Evolutionary conservation across 2,797 vertebrate species (phyloP).

Genomic region (Poeciliopsis presidionis): DNA sequence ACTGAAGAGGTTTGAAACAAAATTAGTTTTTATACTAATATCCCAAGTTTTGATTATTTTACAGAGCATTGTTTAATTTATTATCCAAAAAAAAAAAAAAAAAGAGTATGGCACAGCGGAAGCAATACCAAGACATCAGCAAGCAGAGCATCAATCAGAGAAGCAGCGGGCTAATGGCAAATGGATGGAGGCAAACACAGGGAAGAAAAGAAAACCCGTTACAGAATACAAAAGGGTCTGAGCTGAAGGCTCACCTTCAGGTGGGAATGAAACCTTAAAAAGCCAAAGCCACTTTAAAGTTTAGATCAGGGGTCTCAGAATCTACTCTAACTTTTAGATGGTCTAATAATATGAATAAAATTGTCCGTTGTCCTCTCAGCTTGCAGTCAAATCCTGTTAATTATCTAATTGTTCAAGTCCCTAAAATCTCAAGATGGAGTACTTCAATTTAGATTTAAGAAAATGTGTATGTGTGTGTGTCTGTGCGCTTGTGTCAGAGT

Average conservation of each 20-base stretch:
- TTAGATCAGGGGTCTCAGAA: not conserved
- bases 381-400: not conserved
- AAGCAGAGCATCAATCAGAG: not conserved
- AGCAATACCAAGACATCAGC: not conserved
- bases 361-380: not conserved
- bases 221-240: not conserved
- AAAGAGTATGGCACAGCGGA: not conserved
- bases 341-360: not conserved
- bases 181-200: not conserved
- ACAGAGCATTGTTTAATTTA: not conserved
- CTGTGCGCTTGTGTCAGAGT: not conserved
- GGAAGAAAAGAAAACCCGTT: not conserved
- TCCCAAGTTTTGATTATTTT: not conserved
- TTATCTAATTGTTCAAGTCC: not conserved
- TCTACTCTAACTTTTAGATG: not conserved
- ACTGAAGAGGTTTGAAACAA: not conserved
- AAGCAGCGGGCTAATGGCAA: not conserved
- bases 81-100: not conserved
- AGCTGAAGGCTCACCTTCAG: not conserved
- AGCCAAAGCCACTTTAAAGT: not conserved
- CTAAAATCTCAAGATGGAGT: not conserved
- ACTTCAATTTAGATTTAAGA: not conserved
- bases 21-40: not conserved
- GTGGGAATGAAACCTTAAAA: not conserved
- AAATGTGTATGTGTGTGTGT: not conserved